A percentile compares a stretch with the other conserved stretches of the same genome.
These are phyloP conservation scores for Tapirus terrestris DNA, from an alignment of 2,113 vertebrate species.

Conservation along the genomic window DNA sequence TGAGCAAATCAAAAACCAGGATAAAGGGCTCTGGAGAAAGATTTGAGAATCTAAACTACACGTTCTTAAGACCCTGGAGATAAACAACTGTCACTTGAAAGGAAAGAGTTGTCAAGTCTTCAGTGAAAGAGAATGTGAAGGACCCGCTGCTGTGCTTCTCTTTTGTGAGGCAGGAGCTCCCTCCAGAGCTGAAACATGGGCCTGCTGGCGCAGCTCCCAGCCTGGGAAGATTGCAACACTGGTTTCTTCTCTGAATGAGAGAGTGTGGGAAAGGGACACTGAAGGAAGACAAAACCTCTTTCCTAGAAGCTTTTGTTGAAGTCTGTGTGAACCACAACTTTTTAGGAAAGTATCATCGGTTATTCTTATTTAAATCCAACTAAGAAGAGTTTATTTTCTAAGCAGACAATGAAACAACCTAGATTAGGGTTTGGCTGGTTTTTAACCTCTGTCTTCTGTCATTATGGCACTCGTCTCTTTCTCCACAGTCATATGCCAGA, in stretches of 20 bases:
- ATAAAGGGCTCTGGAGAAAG: conserved; percentile 27
- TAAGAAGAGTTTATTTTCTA: not conserved
- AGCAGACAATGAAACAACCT: not conserved
- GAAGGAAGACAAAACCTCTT: not conserved
- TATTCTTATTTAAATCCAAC: not conserved
- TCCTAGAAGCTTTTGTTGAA: not conserved
- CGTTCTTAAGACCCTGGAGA: not conserved
- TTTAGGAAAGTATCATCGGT: not conserved
- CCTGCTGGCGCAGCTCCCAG: too few relatives aligned
- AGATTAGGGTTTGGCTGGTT: not conserved
- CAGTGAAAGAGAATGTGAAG: too few relatives aligned
- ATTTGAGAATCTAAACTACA: not conserved
- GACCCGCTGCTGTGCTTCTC: too few relatives aligned
- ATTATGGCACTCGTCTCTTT: too few relatives aligned
- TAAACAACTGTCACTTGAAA: not conserved
- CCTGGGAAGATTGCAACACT: not conserved
- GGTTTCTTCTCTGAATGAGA: not conserved
- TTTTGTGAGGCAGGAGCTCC: conserved; percentile 10
- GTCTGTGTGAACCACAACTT: not conserved
- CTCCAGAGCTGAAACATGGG: not conserved
- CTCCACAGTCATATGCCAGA: not conserved
- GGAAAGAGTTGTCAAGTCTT: not conserved
- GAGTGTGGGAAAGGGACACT: not conserved
- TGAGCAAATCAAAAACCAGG: conserved; percentile 11
- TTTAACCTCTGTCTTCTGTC: not conserved